Conservation (phyloP, 2,888 invertebrate genomes). For the Invenusta paracnida region DNA sequence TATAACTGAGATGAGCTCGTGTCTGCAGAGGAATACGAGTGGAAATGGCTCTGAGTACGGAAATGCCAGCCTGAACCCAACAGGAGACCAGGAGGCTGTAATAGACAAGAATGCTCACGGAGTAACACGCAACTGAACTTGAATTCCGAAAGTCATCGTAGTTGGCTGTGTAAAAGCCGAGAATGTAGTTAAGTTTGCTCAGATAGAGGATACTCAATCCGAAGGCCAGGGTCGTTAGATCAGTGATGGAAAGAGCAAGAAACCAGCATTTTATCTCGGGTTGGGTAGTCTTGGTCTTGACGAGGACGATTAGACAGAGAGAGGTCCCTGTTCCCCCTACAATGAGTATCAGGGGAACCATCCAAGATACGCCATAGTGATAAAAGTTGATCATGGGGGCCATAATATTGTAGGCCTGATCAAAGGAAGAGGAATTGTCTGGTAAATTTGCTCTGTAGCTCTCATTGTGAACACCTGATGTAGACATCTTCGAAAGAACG, state of each 20-base stretch:
- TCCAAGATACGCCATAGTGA: constrained; percentile 39
- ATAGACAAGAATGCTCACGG: constrained; percentile 18
- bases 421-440: background rate
- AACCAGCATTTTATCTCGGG: constrained; percentile 40
- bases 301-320: constrained; percentile 38
- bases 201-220: constrained; percentile 35
- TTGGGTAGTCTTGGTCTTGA: constrained; percentile 37
- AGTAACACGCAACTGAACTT: constrained; percentile 3
- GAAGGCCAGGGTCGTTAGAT: constrained; percentile 33
- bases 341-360: constrained; percentile 34
- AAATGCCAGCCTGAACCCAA: constrained; percentile 42
- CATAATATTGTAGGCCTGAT: background rate
- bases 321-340: constrained; percentile 39
- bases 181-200: constrained; percentile 30
- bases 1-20: constrained; percentile 31
- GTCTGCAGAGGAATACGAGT: constrained; percentile 32
- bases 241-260: constrained; percentile 39
- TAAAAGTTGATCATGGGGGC: constrained; percentile 32
- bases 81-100: constrained; percentile 38
- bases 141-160: constrained; percentile 18
- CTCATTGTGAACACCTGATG: too few species aligned
- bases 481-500: too few species aligned
- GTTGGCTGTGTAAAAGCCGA: background rate
- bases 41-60: constrained; percentile 32
- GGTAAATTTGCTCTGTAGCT: background rate